Evolutionary conservation across 2,888 invertebrate genomes (phyloP), one percentile per base, ranked within the genome.

Genomic region (Cyclophora punctaria): DNA sequence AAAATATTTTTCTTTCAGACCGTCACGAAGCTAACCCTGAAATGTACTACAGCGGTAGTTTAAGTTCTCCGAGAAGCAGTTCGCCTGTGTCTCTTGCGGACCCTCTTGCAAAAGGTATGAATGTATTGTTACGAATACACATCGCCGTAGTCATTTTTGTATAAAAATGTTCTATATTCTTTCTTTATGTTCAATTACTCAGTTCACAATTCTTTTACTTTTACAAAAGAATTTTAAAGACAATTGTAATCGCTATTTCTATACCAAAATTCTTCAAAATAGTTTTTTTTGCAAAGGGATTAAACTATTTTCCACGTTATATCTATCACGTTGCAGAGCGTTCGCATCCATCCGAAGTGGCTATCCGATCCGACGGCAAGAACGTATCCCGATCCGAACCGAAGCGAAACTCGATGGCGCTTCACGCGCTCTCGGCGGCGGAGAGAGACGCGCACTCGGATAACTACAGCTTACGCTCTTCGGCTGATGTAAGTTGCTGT

Each of bases 381-480:
- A 64, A 72, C 48, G 33, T 69, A 2, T 78, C 83, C 0, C 75
- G 80, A 5, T 76, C 74, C 2, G 84, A 80, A 47, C 80, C 70
- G 3, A 80, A 80, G 50, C 77, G 85, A 6, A 66, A 69, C 58
- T 80, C 84, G 0, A 55, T 76, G 34, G 78, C 78, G 5, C 63
- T 75, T 35, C 82, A 69, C 63, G 83, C 80, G 44, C 68, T 75
- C 4, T 74, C 76, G 42, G 69, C 80, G 0, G 75, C 74, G 33
- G 85, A 86, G 45, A 63, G 77, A 0, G 88, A 89, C 60, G 80
- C 80, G 45, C 84, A 82, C 45, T 88, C 87, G 0, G 89, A 89
- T 59, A 89, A 89, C 78, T 89, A 88, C 63, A 89, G 89, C 57
- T 72, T 89, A 3, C 68, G 89, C 0, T 89, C 89, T 0, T 89